These are phyloP conservation scores for Harpegnathos saltator DNA, from an alignment of 1,140 invertebrate genomes.

Conservation along the genomic window DNA sequence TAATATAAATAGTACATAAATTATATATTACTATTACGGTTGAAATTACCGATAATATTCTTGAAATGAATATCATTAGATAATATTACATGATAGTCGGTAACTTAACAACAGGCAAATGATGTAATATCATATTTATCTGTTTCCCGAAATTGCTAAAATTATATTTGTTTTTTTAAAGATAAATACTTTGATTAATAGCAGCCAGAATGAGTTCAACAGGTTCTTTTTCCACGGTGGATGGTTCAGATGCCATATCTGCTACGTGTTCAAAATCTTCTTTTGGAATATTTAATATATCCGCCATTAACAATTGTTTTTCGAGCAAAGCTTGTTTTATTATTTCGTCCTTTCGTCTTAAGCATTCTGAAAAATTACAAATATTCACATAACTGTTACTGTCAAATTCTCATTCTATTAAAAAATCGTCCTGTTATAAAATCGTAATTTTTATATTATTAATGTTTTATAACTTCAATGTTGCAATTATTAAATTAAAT, in stretches of 20 bases:
- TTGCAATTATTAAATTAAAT: conserved; percentile 9
- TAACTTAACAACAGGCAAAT: no score
- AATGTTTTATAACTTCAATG: not conserved
- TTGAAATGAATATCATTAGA: no score
- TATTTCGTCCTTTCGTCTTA: conserved; percentile 90
- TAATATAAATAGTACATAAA: no score
- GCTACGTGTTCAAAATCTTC: conserved; percentile 90
- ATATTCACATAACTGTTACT: conserved; percentile 3
- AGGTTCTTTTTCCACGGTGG: conserved; percentile 87
- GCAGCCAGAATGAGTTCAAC: conserved; percentile 90
- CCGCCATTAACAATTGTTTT: conserved; percentile 91
- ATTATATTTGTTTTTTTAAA: conserved; percentile 10
- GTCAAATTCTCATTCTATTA: conserved; percentile 55
- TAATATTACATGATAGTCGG: no score
- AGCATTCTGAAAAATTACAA: conserved; percentile 87
- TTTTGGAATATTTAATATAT: conserved; percentile 91
- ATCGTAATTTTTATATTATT: not conserved
- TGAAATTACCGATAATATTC: no score
- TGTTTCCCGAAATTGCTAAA: not conserved
- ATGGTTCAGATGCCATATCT: conserved; percentile 88
- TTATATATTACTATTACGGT: no score
- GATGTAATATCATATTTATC: no score
- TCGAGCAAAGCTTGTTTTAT: conserved; percentile 91
- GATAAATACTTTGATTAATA: conserved; percentile 89
- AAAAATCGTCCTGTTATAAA: no score